Evolutionary conservation across 92 coral and sea anemone species (phyloP), one percentile per base, ranked within the genome.

Genomic region (Montipora capitata): DNA sequence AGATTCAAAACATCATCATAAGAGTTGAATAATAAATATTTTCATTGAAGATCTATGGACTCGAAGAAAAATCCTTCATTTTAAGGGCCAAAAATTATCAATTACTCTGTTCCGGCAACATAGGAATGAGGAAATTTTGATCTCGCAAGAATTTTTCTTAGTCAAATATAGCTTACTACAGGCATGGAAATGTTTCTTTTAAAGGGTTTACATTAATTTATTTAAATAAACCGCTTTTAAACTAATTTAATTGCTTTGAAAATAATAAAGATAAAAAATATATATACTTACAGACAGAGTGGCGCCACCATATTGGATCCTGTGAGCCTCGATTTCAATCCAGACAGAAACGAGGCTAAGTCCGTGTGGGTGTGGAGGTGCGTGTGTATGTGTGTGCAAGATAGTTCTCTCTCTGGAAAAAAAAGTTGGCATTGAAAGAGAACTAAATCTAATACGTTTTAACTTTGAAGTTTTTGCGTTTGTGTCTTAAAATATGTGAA

Each of bases 291-390:
- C 70, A 56, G 82, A 13, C 82, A 77, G 68, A 57, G 49, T 63
- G 27, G 68, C 82, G 82, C 82, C 82, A 70, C 70, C 82, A 77
- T 77, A 43, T 74, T 74, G 61, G 61, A 74, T 74, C 69, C 6
- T 77, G 71, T 58, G 71, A 77, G 71, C 82, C 82, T 77, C 82
- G 68, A 52, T 77, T 77, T 59, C 66, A 18, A 38, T 77, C 43
- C 70, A 56, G 73, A 68, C 15, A 57, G 71, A 57, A 77, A 77
- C 70, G 82, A 77, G 82, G 82, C 82, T 77, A 63, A 59, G 5
- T 77, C 70, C 0, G 27, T 20, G 27, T 20, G 27, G 27, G 27
- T 20, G 27, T 20, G 27, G 27, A 20, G 27, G 27, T 20, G 27
- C 27, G 27, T 20, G 27, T 20, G 27, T 77, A 20, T 44, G 61